A percentile compares a stretch with the other conserved stretches of the same genome.
phyloP scores from a whole-genome alignment of 2,113 vertebrate genomes.

The Mustela lutreola region DNA sequence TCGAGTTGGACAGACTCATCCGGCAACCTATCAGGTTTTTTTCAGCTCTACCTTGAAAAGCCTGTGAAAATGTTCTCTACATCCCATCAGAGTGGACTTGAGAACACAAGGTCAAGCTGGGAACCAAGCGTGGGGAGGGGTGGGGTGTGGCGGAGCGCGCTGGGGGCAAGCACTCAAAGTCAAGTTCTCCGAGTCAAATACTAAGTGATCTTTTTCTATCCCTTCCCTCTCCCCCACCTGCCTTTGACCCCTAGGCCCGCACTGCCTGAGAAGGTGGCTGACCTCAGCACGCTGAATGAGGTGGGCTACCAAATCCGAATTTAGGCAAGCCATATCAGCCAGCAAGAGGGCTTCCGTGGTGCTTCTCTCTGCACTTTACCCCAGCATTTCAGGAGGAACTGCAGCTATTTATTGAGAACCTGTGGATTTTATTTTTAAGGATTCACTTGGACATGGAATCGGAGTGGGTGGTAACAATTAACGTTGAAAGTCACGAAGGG shows the following conservation, averaged over 20 bases:
- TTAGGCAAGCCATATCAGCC: constrained; percentile 82
- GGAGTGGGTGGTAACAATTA: constrained; percentile 80
- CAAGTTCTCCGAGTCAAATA: background rate
- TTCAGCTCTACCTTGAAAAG: background rate
- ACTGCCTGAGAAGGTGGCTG: constrained; percentile 90
- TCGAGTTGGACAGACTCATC: background rate
- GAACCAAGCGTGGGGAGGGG: background rate
- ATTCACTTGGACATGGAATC: constrained; percentile 78
- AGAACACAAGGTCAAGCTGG: background rate
- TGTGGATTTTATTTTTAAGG: constrained; percentile 76
- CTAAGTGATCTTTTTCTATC: background rate
- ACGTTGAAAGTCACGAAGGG: constrained; percentile 56
- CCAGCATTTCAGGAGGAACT: constrained; percentile 74
- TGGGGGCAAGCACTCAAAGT: too few species aligned
- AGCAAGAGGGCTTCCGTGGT: constrained; percentile 75
- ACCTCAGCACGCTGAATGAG: constrained; percentile 94
- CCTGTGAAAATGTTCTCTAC: background rate
- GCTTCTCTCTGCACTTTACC: constrained; percentile 87
- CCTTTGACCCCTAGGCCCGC: constrained; percentile 89
- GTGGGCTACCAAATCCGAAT: constrained; percentile 97
- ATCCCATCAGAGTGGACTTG: background rate
- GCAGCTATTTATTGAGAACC: constrained; percentile 81
- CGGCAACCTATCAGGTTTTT: background rate
- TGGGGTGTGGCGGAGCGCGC: fast-evolving
- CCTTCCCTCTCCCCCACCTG: background rate